Evolutionary conservation across 2,888 invertebrate species (phyloP).

Genomic region (Sinopyrophorus schimmeli): DNA sequence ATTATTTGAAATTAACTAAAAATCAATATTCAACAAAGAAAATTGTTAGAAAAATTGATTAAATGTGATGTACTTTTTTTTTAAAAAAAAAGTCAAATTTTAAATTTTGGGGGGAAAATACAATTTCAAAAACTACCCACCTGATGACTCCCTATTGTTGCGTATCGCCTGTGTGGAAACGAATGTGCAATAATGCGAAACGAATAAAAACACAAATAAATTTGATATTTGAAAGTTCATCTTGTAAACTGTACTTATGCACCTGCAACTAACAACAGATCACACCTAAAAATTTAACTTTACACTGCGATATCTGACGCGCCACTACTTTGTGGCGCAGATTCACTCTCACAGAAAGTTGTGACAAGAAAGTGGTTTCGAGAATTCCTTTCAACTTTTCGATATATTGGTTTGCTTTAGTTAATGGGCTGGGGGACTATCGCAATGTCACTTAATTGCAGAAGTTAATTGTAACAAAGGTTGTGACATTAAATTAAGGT

Average conservation of each 20-base stretch:
- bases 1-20: too few relatives aligned
- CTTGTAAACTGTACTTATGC: slow-evolving; percentile 2
- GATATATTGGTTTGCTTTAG: slow-evolving; percentile 11
- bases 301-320: slow-evolving; percentile 22
- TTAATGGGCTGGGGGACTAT: too few relatives aligned
- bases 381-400: slow-evolving; percentile 27
- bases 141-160: slow-evolving; percentile 27
- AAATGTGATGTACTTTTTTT: too few relatives aligned
- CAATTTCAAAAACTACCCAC: too few relatives aligned
- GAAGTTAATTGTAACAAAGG: too few relatives aligned
- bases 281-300: slow-evolving; percentile 16
- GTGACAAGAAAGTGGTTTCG: slow-evolving; percentile 26
- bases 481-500: too few relatives aligned
- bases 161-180: slow-evolving; percentile 23
- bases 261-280: slow-evolving; percentile 11
- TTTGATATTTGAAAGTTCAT: slow-evolving; percentile 22
- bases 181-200: slow-evolving; percentile 8
- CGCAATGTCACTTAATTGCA: too few relatives aligned
- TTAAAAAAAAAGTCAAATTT: too few relatives aligned
- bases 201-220: slow-evolving; percentile 22
- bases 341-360: slow-evolving; percentile 27
- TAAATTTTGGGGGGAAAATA: background rate
- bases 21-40: too few relatives aligned
- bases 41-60: too few relatives aligned
- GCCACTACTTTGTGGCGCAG: slow-evolving; percentile 22